phyloP scores from a whole-genome alignment of 1,140 invertebrate genomes.

The Drosophila triauraria region DNA sequence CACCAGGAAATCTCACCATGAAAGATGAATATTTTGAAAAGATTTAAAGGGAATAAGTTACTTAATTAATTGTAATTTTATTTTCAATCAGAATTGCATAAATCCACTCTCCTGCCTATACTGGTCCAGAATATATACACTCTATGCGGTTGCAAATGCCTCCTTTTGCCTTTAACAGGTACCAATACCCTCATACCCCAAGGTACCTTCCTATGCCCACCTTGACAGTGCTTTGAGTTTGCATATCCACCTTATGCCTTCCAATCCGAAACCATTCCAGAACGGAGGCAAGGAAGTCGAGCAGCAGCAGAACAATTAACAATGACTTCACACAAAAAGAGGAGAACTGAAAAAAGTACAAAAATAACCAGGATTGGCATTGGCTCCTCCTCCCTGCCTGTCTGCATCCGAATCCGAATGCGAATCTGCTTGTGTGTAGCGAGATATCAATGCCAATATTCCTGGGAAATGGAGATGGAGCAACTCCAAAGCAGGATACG shows the following conservation, averaged over 20 bases:
- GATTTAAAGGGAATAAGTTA: too few species aligned
- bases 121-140: too few species aligned
- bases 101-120: too few species aligned
- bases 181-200: too few species aligned
- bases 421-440: conserved; percentile 1
- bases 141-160: too few species aligned
- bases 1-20: too few species aligned
- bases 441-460: conserved; percentile 6
- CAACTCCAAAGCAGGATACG: neutral
- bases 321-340: conserved; percentile 3
- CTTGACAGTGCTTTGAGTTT: neutral
- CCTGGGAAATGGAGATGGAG: neutral
- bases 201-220: too few species aligned
- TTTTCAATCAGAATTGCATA: too few species aligned
- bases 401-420: neutral
- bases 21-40: too few species aligned
- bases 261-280: too few species aligned
- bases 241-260: neutral
- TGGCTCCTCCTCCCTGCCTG: too few species aligned
- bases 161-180: too few species aligned
- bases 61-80: neutral
- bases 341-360: conserved; percentile 8
- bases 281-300: neutral
- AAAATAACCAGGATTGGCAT: neutral
- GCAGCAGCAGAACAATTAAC: conserved; percentile 11